Conservation (phyloP, 1,140 invertebrate species). For the Papilio machaon region DNA sequence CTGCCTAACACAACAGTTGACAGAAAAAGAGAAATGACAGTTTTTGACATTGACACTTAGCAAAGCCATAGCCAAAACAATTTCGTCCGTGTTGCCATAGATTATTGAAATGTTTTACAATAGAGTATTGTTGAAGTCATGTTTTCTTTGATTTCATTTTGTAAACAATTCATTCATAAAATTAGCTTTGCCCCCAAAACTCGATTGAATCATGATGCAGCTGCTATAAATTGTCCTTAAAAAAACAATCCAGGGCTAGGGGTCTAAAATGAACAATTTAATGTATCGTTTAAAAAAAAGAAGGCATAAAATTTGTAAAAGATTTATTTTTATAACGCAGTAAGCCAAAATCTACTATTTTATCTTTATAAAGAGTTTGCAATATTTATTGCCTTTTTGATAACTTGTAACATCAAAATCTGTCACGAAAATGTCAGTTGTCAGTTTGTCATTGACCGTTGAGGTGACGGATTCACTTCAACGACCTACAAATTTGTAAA, state of each 20-base stretch:
- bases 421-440: slow-evolving; percentile 36
- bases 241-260: no score
- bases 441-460: slow-evolving; percentile 18
- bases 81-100: background rate
- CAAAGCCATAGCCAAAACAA: background rate
- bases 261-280: no score
- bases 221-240: no score
- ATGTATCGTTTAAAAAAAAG: no score
- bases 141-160: no score
- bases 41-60: slow-evolving; percentile 41
- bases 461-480: slow-evolving; percentile 51
- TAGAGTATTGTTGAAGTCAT: no score
- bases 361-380: no score
- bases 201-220: no score
- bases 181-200: no score
- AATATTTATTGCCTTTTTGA: background rate
- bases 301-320: no score
- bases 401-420: slow-evolving; percentile 1
- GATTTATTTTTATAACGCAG: no score
- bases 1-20: slow-evolving; percentile 71
- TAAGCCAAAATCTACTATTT: no score
- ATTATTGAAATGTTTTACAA: background rate
- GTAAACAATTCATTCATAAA: background rate
- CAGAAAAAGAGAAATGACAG: slow-evolving; percentile 65
- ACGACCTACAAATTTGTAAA: slow-evolving; percentile 79